Conservation (phyloP, 2,113 vertebrate genomes). For the Connochaetes taurinus region DNA sequence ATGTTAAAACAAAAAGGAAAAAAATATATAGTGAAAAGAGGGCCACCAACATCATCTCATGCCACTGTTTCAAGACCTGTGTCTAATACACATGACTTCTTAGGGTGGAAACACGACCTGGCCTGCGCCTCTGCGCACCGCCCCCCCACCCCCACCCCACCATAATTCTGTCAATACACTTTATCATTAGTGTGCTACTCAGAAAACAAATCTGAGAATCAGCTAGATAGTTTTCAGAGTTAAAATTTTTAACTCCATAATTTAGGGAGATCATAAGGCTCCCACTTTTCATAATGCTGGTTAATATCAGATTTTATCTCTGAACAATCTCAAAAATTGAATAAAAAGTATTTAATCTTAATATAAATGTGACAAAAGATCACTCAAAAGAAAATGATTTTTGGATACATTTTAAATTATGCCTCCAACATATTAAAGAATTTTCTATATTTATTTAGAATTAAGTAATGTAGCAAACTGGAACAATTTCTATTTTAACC, state of each 20-base stretch:
- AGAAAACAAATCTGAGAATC: constrained; percentile 55
- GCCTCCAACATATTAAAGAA: background rate
- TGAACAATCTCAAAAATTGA: background rate
- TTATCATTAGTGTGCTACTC: constrained; percentile 60
- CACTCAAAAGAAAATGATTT: background rate
- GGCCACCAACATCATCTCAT: background rate
- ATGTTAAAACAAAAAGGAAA: background rate
- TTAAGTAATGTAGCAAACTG: background rate
- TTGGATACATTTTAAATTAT: constrained; percentile 32
- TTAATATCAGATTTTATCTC: constrained; percentile 21
- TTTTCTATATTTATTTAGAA: background rate
- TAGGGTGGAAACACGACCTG: background rate
- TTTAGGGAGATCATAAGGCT: background rate
- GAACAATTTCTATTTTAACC: background rate
- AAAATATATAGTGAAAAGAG: background rate
- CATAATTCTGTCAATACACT: constrained; percentile 56
- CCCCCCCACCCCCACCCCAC: too few species aligned
- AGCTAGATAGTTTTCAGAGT: background rate
- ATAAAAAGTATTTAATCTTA: constrained; percentile 2
- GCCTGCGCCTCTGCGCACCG: background rate
- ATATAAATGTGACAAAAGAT: constrained; percentile 6
- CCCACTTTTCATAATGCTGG: background rate
- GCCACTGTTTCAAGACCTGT: background rate
- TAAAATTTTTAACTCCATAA: constrained; percentile 1
- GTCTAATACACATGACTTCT: background rate